phyloP scores from a whole-genome alignment of 2,797 vertebrate genomes.

The Gobio occitaniae region DNA sequence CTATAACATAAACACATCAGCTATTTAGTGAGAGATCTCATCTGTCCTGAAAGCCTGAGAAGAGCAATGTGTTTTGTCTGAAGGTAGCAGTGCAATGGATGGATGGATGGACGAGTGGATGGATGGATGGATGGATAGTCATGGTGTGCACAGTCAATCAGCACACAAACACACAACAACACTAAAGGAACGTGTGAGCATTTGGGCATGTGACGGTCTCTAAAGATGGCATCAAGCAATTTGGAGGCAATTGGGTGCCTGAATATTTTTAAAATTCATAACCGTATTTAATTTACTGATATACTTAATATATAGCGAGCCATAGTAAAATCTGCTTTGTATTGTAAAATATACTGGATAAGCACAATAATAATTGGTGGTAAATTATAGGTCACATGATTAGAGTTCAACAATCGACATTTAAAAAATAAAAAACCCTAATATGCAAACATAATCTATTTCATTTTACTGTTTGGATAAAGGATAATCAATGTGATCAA shows the following conservation, averaged over 20 bases:
- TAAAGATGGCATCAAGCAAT: neutral
- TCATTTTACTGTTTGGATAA: neutral
- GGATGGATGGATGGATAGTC: neutral
- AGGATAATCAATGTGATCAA: neutral
- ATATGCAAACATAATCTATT: neutral
- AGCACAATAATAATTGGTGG: neutral
- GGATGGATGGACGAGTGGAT: neutral
- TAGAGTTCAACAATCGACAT: neutral
- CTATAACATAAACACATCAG: slow-evolving; percentile 58
- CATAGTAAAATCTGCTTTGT: neutral
- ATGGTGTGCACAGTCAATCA: slow-evolving; percentile 23
- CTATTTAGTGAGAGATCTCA: slow-evolving; percentile 65
- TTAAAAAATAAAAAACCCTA: neutral
- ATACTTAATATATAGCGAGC: neutral
- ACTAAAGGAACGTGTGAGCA: neutral
- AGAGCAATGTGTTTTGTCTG: slow-evolving; percentile 67
- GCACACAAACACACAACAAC: neutral
- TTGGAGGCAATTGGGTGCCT: neutral
- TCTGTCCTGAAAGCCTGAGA: slow-evolving; percentile 65
- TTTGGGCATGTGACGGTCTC: neutral
- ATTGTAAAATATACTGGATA: neutral
- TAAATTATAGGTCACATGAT: neutral
- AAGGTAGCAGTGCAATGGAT: slow-evolving; percentile 63
- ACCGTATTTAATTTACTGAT: neutral
- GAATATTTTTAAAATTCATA: neutral